Percentiles rank a stretch among this genome's conserved stretches.
These are phyloP conservation scores for Galeopsomyia nigrocyanea DNA, from an alignment of 2,888 invertebrate genomes.

Conservation along the genomic window DNA sequence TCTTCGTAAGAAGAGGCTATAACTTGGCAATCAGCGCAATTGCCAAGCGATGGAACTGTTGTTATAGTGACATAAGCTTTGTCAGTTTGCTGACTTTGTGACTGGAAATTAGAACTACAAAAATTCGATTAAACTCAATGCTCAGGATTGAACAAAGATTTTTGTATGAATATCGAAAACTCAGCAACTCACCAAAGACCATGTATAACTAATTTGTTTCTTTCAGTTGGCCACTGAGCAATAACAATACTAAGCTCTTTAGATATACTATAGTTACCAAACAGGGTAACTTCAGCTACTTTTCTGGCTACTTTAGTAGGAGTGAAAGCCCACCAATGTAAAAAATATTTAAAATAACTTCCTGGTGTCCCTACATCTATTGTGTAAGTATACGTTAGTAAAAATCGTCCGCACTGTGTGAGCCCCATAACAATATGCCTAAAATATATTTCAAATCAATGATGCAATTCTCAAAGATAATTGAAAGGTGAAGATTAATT, in stretches of 20 bases:
- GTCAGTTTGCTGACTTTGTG: conserved; percentile 65
- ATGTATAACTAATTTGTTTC: conserved; percentile 77
- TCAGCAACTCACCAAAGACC: conserved; percentile 73
- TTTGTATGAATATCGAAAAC: too few relatives aligned
- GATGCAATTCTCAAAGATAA: not conserved
- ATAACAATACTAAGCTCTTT: conserved; percentile 75
- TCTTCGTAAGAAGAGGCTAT: conserved; percentile 71
- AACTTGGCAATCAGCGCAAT: conserved; percentile 74
- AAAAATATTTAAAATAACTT: conserved; percentile 72
- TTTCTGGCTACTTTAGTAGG: conserved; percentile 72
- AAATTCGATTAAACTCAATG: conserved; percentile 13
- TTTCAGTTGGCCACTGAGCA: conserved; percentile 80
- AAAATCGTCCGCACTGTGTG: conserved; percentile 93
- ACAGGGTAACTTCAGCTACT: conserved; percentile 74
- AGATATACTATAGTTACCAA: conserved; percentile 71
- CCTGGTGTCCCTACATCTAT: conserved; percentile 57
- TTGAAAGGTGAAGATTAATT: not conserved
- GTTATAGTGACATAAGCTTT: conserved; percentile 78
- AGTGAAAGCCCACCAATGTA: conserved; percentile 78
- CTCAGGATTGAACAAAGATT: not conserved
- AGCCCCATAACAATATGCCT: conserved; percentile 96
- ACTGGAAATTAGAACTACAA: conserved; percentile 59
- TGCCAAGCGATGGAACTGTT: conserved; percentile 76
- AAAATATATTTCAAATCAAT: conserved; percentile 52
- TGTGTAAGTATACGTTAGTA: conserved; percentile 84